Base-by-base conservation (phyloP, 2,888 invertebrate species). In the Machimus rusticus region DNA sequence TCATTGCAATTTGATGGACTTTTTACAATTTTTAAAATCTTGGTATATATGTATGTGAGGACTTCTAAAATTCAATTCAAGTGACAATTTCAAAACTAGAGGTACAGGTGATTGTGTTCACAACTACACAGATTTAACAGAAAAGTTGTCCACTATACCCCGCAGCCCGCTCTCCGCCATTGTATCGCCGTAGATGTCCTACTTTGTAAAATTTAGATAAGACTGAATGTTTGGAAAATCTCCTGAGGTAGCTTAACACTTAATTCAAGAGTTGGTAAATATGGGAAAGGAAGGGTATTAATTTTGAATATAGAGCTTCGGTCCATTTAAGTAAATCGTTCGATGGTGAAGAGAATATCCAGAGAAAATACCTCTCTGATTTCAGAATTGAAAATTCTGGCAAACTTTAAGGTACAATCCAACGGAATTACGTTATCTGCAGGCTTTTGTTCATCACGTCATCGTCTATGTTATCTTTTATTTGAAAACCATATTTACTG, bases 271-370 rank as follows among this genome's bases (percentile, higher is more conserved):
- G 23, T 8, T 23, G 28, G 2, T 28, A 1, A 4, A 23, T 4
- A 23, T 8, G 28, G 28, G 19, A 28, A 23, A 66, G 66, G 9
- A 23, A 37, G n/a, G 34, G 34, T 16, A 55, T 82, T 82, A 66
- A 57, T 57, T 82, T 57, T 37, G 55, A 34, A 34, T n/a, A 74
- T 74, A 28, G 31, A 46, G 9, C 2, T 74, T 28, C 43, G 43
- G 74, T 85, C 74, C 85, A 74, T 46, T 85, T 85, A 74, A 74
- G 74, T 43, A 43, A 85, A 85, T 74, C 74, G 85, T 74, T 46
- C 16, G 19, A 51, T 51, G 51, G 6, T n/a, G 14, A 74, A 74
- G 39, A 43, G 37, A 31, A 66, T 16, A 76, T 16, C 74, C 46
- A 5, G 28, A 23, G 43, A 39, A 39, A 43, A n/a, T 1, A 74